Conservation (phyloP, 53 echinoderm and acorn worm genomes). For the Hippasteria phrygiana region DNA sequence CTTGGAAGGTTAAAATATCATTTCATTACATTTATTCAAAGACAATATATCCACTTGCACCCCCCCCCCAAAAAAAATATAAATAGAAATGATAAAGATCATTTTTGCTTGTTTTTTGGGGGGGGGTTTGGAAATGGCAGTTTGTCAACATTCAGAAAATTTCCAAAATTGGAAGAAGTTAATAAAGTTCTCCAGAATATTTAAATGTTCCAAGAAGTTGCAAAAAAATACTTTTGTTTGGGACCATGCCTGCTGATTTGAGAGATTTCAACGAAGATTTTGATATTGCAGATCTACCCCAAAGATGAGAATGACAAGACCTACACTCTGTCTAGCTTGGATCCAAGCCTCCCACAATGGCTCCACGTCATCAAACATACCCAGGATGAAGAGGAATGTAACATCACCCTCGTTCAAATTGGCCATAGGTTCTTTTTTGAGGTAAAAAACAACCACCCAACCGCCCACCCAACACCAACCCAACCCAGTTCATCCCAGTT, state of each 20-base stretch:
- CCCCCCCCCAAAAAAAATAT: not conserved
- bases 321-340: slow-evolving; percentile 48
- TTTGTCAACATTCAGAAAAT: too few species aligned
- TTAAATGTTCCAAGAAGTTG: too few species aligned
- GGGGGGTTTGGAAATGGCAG: too few species aligned
- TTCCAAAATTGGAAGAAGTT: too few species aligned
- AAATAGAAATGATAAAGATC: too few species aligned
- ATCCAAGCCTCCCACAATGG: slow-evolving; percentile 73
- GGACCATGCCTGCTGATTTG: too few species aligned
- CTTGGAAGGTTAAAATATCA: slow-evolving; percentile 94
- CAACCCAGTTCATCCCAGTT: not conserved
- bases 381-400: slow-evolving; percentile 65
- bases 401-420: slow-evolving; percentile 80
- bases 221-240: too few species aligned
- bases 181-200: too few species aligned
- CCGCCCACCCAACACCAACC: not conserved
- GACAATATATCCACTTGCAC: not conserved
- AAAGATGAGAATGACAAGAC: slow-evolving; percentile 32
- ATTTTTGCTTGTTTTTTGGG: too few species aligned
- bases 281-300: slow-evolving; percentile 27
- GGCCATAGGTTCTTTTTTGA: slow-evolving; percentile 87
- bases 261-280: too few species aligned
- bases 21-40: too few species aligned
- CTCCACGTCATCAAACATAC: slow-evolving; percentile 87
- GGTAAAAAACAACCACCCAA: slow-evolving; percentile 33